Evolutionary conservation across 1,140 invertebrate genomes (phyloP), one percentile per base, ranked within the genome.

Genomic region (Thaumatotibia leucotreta): DNA sequence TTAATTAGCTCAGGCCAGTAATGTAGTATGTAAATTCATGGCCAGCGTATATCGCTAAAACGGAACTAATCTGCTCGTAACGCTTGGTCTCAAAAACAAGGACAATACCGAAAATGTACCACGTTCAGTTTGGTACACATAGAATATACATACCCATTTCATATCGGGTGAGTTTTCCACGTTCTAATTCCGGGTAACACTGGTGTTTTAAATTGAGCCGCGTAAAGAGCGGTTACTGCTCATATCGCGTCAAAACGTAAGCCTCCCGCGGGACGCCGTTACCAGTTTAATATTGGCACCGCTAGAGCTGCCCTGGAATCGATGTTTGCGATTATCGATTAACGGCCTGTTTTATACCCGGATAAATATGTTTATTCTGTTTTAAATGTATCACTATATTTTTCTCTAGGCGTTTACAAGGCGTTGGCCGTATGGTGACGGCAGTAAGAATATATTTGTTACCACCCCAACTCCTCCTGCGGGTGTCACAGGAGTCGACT

Each of bases 211-310:
- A 27, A 58, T 58, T 58, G 24, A 10, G 23, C 52, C 52, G 4
- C 27, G 23, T 14, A 27, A 58, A 58, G 23, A 23, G 39, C 17
- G 39, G 39, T 45, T 45, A 45, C 39, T 24, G 52, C 52, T 58
- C 23, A 58, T 29, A 27, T 29, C n/a, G 52, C 24, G 52, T 58
- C 52, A 58, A 58, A 58, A 58, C 27, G 52, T 45, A 58, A 24
- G 52, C 52, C 11, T 27, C 52, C 52, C 52, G 52, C 52, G 52
- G 52, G 52, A 58, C 52, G n/a, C 52, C 24, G 52, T 58, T 58
- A 58, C 52, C 23, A 27, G 22, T 58, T 29, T 58, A 58, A 58
- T 58, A 27, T 58, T 29, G 52, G 24, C 52, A 27, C n/a, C n/a
- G 5, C 52, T 58, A 58, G 27, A 5, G 52, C 11, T 58, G 27